phyloP scores from a whole-genome alignment of 2,888 invertebrate genomes.

The Pherbina coryleti region DNA sequence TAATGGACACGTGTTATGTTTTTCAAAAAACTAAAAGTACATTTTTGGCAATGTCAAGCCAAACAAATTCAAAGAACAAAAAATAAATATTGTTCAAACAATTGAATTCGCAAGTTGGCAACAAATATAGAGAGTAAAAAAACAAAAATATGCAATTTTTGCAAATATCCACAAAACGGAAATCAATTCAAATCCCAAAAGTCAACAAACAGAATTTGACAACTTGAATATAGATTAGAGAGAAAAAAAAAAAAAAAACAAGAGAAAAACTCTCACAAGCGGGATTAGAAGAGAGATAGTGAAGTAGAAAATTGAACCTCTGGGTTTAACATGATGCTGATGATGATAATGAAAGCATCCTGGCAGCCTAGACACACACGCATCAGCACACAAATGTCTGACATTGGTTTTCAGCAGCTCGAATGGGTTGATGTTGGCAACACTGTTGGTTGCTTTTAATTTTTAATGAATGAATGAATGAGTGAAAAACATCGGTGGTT shows the following conservation, averaged over 20 bases:
- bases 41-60: not conserved
- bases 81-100: constrained; percentile 9
- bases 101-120: not conserved
- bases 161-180: constrained; percentile 21
- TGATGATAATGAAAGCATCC: not conserved
- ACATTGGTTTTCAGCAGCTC: not conserved
- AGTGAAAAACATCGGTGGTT: not conserved
- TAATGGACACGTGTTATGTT: constrained; percentile 17
- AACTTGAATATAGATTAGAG: constrained; percentile 55
- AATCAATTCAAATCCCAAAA: constrained; percentile 64
- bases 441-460: constrained; percentile 33
- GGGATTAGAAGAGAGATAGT: not conserved
- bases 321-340: not conserved
- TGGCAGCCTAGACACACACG: not conserved
- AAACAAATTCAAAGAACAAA: not conserved
- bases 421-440: not conserved
- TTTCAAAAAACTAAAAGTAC: not conserved
- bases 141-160: constrained; percentile 15
- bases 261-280: not conserved
- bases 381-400: not conserved
- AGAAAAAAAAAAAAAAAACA: not conserved
- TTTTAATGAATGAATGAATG: constrained; percentile 35
- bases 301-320: not conserved
- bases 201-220: constrained; percentile 54
- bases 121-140: not conserved